A percentile compares a stretch with the other conserved stretches of the same genome.
phyloP scores from a whole-genome alignment of 2,888 invertebrate species.

The Gastracanthus pulcherrimus region DNA sequence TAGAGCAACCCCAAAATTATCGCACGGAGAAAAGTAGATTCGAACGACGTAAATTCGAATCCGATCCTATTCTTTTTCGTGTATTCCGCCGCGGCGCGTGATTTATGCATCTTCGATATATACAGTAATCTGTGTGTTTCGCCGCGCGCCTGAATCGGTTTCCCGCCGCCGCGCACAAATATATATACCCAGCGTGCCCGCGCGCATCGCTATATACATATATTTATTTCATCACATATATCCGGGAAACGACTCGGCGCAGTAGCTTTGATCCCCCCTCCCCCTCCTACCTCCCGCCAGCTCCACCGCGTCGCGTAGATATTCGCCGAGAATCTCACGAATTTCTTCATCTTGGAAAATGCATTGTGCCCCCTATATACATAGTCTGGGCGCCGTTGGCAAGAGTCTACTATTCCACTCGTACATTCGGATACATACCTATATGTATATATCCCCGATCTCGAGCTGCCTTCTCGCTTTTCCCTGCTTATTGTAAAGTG shows the following conservation, averaged over 20 bases:
- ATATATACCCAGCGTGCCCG: neutral
- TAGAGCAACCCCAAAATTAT: too few species aligned
- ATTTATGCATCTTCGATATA: slow-evolving; percentile 2
- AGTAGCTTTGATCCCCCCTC: slow-evolving; percentile 36
- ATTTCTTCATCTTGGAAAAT: slow-evolving; percentile 48
- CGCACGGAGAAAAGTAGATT: too few species aligned
- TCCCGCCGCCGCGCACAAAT: slow-evolving; percentile 48
- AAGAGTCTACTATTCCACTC: neutral
- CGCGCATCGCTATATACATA: neutral
- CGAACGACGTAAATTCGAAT: neutral
- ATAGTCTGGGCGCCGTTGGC: neutral
- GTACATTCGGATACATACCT: neutral
- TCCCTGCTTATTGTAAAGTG: slow-evolving; percentile 40
- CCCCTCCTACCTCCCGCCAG: too few species aligned
- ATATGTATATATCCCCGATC: neutral
- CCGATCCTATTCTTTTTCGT: neutral
- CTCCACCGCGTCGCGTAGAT: neutral
- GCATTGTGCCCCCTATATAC: slow-evolving; percentile 25
- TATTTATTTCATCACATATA: neutral
- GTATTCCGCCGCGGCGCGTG: neutral
- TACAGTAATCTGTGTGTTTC: slow-evolving; percentile 32
- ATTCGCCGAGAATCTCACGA: slow-evolving; percentile 47
- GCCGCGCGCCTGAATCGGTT: slow-evolving; percentile 49
- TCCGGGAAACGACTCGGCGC: neutral
- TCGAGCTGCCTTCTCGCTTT: neutral